Conservation (phyloP, 1,140 invertebrate genomes). For the Pseudomyrmex concolor region DNA sequence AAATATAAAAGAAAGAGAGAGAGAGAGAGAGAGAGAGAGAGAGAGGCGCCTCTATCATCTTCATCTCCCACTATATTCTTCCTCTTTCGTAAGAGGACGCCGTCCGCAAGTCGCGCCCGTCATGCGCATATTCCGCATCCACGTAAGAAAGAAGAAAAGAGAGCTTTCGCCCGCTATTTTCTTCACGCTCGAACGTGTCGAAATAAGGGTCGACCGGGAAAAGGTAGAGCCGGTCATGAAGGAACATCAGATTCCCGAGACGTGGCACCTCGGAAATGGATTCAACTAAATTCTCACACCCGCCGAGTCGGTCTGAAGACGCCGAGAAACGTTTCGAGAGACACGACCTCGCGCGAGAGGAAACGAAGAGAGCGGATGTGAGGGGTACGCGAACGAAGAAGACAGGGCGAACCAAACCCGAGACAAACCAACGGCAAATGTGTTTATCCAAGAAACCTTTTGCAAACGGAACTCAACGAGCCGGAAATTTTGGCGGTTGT, state of each 20-base stretch:
- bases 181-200: constrained; percentile 73
- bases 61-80: background rate
- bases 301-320: constrained; percentile 12
- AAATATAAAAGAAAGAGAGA: too few relatives aligned
- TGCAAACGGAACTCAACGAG: constrained; percentile 37
- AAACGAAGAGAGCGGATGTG: background rate
- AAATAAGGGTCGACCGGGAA: constrained; percentile 71
- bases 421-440: constrained; percentile 38
- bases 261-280: constrained; percentile 61
- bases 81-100: constrained; percentile 35
- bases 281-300: constrained; percentile 75
- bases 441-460: constrained; percentile 28
- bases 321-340: constrained; percentile 21
- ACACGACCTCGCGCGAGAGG: background rate
- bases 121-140: constrained; percentile 52
- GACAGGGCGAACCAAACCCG: too few relatives aligned
- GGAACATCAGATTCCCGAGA: constrained; percentile 45
- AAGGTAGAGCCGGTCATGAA: constrained; percentile 35
- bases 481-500: constrained; percentile 35
- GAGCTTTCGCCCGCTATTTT: constrained; percentile 49
- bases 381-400: background rate
- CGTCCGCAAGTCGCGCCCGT: constrained; percentile 57
- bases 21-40: background rate
- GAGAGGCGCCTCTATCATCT: constrained; percentile 10
- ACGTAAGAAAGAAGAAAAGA: constrained; percentile 19